Percentiles rank a stretch among this genome's conserved stretches.
These are phyloP conservation scores for Amphibalanus amphitrite DNA, from an alignment of 1,140 invertebrate species.

Conservation along the genomic window DNA sequence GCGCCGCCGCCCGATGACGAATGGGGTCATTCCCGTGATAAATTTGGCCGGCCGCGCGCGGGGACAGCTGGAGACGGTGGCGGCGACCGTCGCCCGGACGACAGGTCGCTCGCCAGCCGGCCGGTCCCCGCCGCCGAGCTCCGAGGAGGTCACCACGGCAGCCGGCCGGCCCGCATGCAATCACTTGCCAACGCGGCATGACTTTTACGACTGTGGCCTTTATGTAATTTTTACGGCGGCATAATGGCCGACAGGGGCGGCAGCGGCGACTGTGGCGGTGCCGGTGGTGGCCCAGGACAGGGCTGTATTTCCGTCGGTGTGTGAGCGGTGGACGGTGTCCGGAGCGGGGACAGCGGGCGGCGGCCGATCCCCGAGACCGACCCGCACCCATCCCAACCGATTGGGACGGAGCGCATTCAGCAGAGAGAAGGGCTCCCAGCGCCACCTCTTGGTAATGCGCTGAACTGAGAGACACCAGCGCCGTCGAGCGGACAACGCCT, in stretches of 20 bases:
- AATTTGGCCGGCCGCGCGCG: background rate
- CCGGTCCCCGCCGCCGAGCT: background rate
- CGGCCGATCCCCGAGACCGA: too few species aligned
- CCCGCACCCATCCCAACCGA: too few species aligned
- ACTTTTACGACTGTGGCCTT: background rate
- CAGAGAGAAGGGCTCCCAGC: background rate
- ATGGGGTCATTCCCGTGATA: background rate
- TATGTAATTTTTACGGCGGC: background rate
- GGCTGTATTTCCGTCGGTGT: background rate
- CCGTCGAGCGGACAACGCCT: background rate
- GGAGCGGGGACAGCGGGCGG: background rate
- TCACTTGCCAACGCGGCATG: background rate
- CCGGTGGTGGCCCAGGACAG: too few species aligned
- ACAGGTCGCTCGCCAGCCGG: too few species aligned
- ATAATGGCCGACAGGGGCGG: background rate
- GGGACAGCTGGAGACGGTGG: too few species aligned
- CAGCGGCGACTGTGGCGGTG: too few species aligned
- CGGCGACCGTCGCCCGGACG: too few species aligned
- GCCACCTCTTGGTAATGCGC: background rate
- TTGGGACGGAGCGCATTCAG: background rate
- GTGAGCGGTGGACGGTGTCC: background rate
- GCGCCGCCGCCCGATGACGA: background rate
- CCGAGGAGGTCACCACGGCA: too few species aligned
- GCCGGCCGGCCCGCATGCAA: background rate
- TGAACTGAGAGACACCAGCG: background rate